Conservation (phyloP, 2,888 invertebrate species). For the Rhagonycha fulva region DNA sequence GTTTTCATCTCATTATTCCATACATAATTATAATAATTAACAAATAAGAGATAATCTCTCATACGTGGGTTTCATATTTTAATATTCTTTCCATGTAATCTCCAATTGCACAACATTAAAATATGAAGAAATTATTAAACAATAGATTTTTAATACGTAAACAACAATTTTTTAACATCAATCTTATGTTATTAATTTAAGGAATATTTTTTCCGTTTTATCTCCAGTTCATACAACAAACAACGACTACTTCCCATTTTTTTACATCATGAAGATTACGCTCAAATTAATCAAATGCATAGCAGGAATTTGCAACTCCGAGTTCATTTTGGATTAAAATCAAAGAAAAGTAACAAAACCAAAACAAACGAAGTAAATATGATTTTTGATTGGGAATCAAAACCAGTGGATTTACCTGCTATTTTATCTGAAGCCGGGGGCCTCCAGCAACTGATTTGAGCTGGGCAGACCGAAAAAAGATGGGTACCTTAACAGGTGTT, state of each 20-base stretch:
- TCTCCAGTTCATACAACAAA: not conserved
- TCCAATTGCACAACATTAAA: not conserved
- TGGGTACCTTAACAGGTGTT: too few species aligned
- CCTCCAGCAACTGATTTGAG: not conserved
- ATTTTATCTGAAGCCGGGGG: not conserved
- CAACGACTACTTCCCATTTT: not conserved
- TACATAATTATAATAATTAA: constrained; percentile 13
- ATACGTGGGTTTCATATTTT: constrained; percentile 23
- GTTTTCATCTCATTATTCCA: constrained; percentile 22
- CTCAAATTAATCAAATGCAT: not conserved
- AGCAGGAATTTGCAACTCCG: not conserved
- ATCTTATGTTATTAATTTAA: not conserved
- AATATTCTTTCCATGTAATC: constrained; percentile 3
- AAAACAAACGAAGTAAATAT: not conserved
- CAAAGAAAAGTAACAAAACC: not conserved
- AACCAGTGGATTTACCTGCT: not conserved
- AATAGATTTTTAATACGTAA: not conserved
- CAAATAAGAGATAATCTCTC: constrained; percentile 23
- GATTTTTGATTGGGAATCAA: not conserved
- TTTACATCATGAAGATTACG: not conserved
- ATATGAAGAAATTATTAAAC: not conserved
- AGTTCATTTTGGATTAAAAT: not conserved
- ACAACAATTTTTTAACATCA: not conserved
- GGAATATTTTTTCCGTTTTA: not conserved
- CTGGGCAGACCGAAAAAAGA: not conserved